Base-by-base conservation (phyloP, 2,113 vertebrate genomes). In the Mixornis gularis region DNA sequence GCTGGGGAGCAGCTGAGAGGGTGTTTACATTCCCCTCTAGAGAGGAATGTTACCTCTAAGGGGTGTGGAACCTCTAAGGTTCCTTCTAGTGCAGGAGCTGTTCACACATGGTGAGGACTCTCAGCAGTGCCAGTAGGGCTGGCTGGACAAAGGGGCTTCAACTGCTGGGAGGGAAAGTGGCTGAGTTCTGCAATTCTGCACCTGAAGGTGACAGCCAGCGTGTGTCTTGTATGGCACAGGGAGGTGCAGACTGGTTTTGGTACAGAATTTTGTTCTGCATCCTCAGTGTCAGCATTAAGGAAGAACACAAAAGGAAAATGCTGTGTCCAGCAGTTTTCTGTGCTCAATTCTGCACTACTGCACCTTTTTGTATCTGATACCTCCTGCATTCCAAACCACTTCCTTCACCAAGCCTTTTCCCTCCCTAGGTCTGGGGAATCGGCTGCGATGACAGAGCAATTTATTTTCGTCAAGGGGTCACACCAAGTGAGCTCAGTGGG, bases 391-490 rank as follows among this genome's bases (percentile, higher is more conserved):
- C n/a, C 27, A 8, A 78, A n/a, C 5, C 16, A 13, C 64, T 89
- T 89, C 51, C 48, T 73, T 92, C 40, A 71, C n/a, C 48, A 59
- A 72, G 29, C 25, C 40, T 32, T 46, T 48, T 81, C 81, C 27
- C 65, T 74, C 85, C 58, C 41, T 69, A 99, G 99, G 98, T 99
- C 26, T 99, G 99, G 98, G 99, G 97, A 13, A 98, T 99, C 3
- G 76, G 98, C 95, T 97, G 96, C 1, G 98, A 99, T 65, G 99
- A 99, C 79, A 97, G 99, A 84, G 97, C 97, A 0, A 88, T 99
- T 73, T 99, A 98, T 96, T 99, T 98, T 88, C 98, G 99, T 14
- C 99, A 99, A 89, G 99, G 99, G 1, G 97, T 99, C 79, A 99
- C 98, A 12, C 97, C 97, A 29, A 99, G 98, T 30, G 99, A 99